Evolutionary conservation across 2,797 vertebrate species (phyloP), one percentile per base, ranked within the genome.

Genomic region (Onychomys leucogaster): DNA sequence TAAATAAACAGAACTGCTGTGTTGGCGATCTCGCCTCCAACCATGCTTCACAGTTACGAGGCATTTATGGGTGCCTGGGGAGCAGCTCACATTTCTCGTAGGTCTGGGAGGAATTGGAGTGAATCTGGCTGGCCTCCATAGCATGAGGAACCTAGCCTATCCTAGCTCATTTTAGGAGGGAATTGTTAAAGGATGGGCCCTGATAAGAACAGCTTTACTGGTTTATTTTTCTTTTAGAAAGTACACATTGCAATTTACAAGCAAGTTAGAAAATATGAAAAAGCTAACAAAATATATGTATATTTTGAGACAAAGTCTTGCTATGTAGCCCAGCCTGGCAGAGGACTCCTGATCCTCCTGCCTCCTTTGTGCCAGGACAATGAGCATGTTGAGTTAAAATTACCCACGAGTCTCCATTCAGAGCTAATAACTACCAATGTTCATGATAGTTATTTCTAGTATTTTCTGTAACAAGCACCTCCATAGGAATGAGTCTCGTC

Each of bases 341-440:
- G 25, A 32, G 16, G n/a, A 55, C 25, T 25, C 46, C 23, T 67
- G 10, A 81, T 34, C n/a, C n/a, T 57, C 77, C n/a, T 34, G n/a
- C 46, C 63, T 69, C 76, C n/a, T 69, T 23, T 57, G 49, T 41
- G 27, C 4, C 21, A 23, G 63, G 34, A 55, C 37, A 6, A 37
- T 17, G 65, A 49, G 21, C 37, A 75, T 43, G 41, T 71, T 43
- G 71, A 94, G 82, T 81, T 91, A 76, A 95, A 94, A 93, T 81
- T 78, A 76, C 63, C 81, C 89, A 87, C 57, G 63, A 49, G 41
- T 34, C 87, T 89, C 87, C 37, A 37, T 17, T 17, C 65, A 61
- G 86, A 95, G 90, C 93, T 93, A 89, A 46, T 89, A 63, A 84
- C 93, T 41, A 49, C 82, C 73, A 65, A 71, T 46, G 34, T 32